A percentile compares a stretch with the other conserved stretches of the same genome.
phyloP scores from a whole-genome alignment of 1,140 invertebrate genomes.

The Hylyphantes graminicola region DNA sequence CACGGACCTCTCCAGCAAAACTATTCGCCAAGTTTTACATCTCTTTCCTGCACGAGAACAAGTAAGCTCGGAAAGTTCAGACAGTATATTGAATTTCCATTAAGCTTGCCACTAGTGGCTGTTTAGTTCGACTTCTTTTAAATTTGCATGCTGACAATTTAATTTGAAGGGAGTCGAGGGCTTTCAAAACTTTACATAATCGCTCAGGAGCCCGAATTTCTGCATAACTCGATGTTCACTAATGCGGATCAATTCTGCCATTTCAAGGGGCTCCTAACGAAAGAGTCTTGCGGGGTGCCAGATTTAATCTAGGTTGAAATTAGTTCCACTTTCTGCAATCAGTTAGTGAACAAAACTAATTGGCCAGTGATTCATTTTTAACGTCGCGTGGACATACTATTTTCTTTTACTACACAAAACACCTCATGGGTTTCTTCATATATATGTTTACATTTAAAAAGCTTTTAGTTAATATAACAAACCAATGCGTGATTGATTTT shows the following conservation, averaged over 20 bases:
- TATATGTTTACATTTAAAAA: too few species aligned
- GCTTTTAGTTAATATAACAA: too few species aligned
- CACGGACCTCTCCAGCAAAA: too few species aligned
- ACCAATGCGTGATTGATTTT: too few species aligned
- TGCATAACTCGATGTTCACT: constrained; percentile 25
- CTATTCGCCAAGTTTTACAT: background rate
- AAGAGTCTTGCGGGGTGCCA: too few species aligned
- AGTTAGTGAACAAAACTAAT: too few species aligned
- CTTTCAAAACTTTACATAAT: constrained; percentile 44
- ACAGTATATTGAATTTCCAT: constrained; percentile 48
- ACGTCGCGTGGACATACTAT: background rate
- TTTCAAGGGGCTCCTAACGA: too few species aligned
- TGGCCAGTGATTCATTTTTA: background rate
- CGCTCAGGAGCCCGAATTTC: constrained; percentile 19
- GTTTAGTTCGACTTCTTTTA: constrained; percentile 14
- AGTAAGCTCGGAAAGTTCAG: background rate
- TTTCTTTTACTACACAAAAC: background rate
- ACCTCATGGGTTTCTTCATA: background rate
- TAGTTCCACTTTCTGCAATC: too few species aligned
- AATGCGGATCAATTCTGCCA: too few species aligned
- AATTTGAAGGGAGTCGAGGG: constrained; percentile 24
- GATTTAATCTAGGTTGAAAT: too few species aligned
- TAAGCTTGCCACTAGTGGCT: constrained; percentile 5
- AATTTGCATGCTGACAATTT: constrained; percentile 46
- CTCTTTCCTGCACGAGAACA: background rate